These are phyloP conservation scores for Coenonympha glycerion DNA, from an alignment of 2,888 invertebrate genomes.

Conservation along the genomic window DNA sequence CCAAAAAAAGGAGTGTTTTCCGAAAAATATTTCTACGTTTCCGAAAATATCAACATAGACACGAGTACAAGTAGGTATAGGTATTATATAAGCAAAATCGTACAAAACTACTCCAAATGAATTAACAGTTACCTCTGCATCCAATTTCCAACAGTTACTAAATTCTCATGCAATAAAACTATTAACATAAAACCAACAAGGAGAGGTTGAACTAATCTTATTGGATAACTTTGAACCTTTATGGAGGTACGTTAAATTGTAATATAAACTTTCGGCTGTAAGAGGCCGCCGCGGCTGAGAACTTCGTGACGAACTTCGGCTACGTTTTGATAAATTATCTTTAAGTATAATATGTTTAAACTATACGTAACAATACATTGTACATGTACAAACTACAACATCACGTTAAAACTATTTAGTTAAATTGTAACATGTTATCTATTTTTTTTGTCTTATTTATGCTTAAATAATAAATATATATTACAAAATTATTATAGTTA, in stretches of 20 bases:
- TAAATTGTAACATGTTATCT: no score
- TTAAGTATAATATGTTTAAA: background rate
- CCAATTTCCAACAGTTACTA: background rate
- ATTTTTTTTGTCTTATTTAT: no score
- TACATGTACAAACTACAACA: no score
- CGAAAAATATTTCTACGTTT: no score
- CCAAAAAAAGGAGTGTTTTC: no score
- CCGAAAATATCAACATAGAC: no score
- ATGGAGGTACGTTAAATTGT: constrained; percentile 56
- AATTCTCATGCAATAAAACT: constrained; percentile 7
- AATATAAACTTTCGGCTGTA: constrained; percentile 60
- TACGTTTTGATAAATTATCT: constrained; percentile 5
- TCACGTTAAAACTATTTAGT: no score
- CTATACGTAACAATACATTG: background rate
- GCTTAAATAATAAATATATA: no score
- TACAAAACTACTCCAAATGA: background rate
- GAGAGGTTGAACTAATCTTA: constrained; percentile 43
- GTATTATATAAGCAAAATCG: background rate
- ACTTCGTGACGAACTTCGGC: constrained; percentile 16
- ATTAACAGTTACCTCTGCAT: background rate
- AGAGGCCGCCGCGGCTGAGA: constrained; percentile 29
- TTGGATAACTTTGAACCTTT: constrained; percentile 65
- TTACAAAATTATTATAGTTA: no score
- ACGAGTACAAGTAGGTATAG: no score
- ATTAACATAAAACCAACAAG: constrained; percentile 5